Evolutionary conservation across 2,113 vertebrate species (phyloP).

Genomic region (Smithornis capensis): DNA sequence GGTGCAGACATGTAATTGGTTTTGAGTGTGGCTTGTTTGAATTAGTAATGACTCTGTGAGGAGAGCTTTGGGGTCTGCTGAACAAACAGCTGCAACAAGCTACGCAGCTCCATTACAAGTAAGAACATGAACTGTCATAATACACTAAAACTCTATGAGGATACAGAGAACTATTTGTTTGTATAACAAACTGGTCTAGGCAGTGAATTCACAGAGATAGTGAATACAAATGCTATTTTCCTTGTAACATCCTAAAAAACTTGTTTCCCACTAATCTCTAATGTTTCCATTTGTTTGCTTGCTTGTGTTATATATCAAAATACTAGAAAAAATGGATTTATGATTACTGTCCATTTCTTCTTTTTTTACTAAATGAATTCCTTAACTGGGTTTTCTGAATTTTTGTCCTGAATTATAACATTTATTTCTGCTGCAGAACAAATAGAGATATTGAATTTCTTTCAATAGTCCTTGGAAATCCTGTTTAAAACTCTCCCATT

Average conservation of each 20-base stretch:
- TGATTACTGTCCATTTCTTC: not conserved
- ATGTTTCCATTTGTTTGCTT: not conserved
- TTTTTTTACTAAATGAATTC: not conserved
- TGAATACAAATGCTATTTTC: not conserved
- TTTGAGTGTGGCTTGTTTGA: conserved; percentile 49
- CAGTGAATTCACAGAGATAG: not conserved
- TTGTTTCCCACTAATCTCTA: not conserved
- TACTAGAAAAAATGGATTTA: not conserved
- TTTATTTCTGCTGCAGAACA: not conserved
- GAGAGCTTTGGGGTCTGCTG: not conserved
- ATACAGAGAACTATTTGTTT: not conserved
- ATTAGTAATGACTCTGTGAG: conserved; percentile 9
- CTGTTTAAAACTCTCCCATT: not conserved
- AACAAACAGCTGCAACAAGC: conserved; percentile 12
- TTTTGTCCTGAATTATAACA: not conserved
- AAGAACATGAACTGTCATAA: not conserved
- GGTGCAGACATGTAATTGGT: conserved; percentile 20
- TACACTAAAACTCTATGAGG: not conserved
- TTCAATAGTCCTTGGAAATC: not conserved
- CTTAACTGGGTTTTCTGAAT: not conserved
- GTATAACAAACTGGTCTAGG: not conserved
- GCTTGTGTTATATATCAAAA: not conserved
- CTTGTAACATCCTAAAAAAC: not conserved
- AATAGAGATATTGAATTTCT: not conserved
- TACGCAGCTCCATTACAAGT: not conserved